These are phyloP conservation scores for Sebastes nivosus DNA, from an alignment of 2,797 vertebrate genomes.

Conservation along the genomic window DNA sequence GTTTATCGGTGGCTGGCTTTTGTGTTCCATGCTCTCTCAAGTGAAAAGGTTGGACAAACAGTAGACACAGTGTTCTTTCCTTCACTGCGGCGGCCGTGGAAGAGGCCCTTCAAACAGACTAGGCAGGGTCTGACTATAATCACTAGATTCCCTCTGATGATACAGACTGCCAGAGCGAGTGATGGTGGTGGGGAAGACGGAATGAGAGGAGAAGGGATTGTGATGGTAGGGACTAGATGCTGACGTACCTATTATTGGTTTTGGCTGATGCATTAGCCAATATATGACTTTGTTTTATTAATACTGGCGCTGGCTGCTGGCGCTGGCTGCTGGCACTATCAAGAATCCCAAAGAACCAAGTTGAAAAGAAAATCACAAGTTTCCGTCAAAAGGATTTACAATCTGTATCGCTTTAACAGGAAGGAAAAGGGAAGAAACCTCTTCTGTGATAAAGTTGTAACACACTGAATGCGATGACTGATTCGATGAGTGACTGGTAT, in stretches of 20 bases:
- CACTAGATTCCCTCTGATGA: constrained; percentile 13
- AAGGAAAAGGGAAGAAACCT: not conserved
- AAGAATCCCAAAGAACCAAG: constrained; percentile 6
- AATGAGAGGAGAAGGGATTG: not conserved
- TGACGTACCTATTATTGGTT: constrained; percentile 10
- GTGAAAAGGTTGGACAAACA: not conserved
- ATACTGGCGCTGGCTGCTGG: not conserved
- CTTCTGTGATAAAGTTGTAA: not conserved
- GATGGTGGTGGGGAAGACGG: not conserved
- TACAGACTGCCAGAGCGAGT: not conserved
- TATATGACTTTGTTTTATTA: constrained; percentile 2
- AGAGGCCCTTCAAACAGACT: not conserved
- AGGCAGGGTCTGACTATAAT: not conserved
- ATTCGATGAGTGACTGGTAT: not conserved
- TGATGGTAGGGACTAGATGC: not conserved
- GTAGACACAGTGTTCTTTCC: not conserved
- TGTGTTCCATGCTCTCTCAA: not conserved
- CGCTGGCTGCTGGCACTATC: not conserved
- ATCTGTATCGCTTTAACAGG: not conserved
- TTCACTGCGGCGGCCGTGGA: not conserved
- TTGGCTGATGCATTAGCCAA: constrained; percentile 1
- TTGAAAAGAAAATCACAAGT: constrained; percentile 12
- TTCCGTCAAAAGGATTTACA: not conserved
- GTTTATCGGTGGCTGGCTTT: not conserved
- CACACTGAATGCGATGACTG: not conserved